Base-by-base conservation (phyloP, 2,888 invertebrate species). In the Euzetes globulus region DNA sequence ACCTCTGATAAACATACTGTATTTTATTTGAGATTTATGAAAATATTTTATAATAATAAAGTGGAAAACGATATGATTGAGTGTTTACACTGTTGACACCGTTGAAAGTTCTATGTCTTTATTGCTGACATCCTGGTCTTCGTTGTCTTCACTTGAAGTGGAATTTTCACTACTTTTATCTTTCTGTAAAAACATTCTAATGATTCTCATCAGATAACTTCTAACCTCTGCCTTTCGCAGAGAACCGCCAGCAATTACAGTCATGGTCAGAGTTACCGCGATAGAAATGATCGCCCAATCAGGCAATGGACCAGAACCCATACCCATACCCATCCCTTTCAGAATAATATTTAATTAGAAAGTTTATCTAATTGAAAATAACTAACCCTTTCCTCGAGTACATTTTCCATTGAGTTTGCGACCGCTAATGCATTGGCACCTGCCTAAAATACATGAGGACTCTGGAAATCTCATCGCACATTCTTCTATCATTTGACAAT, bases 281-380 rank as follows among this genome's bases (percentile, higher is more conserved):
- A 68, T 68, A 22, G 45, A 41, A 19, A 68, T 68, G 9, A 68
- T 68, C 2, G 74, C 74, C 74, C 74, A 74, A 47, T 74, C 74
- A 17, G 74, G 74, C 22, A 74, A 45, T 58, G 33, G 27, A 55
- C 11, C 27, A 13, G 41, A 25, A 47, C 17, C 33, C 1, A 25
- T 7, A 27, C 60, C 60, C 6, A 60, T 60, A 17, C 29, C 33
- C 33, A 29, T n/a, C n/a, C n/a, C n/a, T n/a, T n/a, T n/a, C n/a
- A n/a, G n/a, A n/a, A n/a, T n/a, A n/a, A n/a, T n/a, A n/a, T n/a
- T 22, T 29, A 33, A 17, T 22, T 11, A 55, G n/a, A n/a, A n/a
- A n/a, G n/a, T n/a, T n/a, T n/a, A 9, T 58, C 27, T 19, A 29
- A 72, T 27, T 7, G 0, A 13, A 29, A 4, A 58, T n/a, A 2